Percentiles rank a stretch among this genome's conserved stretches.
Evolutionary conservation across 2,888 invertebrate genomes (phyloP).

Genomic region (Pyrgus malvae): DNA sequence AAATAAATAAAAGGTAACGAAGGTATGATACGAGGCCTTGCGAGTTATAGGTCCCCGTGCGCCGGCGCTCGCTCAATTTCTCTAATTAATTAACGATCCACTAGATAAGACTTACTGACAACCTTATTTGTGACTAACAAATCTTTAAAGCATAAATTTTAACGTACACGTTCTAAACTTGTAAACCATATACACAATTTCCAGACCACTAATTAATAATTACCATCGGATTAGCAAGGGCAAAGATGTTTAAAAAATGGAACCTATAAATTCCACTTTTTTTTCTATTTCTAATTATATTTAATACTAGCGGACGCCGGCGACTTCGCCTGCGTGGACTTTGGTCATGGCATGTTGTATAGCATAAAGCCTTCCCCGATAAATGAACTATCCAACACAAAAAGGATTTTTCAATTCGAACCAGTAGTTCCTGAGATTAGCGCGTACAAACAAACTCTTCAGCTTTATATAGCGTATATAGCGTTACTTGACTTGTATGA

Average conservation of each 20-base stretch:
- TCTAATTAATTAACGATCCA: conserved; percentile 82
- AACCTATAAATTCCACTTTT: background rate
- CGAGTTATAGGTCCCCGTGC: conserved; percentile 80
- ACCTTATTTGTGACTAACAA: conserved; percentile 81
- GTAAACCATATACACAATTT: conserved; percentile 72
- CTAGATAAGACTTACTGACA: conserved; percentile 79
- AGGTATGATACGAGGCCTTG: conserved; percentile 79
- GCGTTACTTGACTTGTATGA: too few species aligned
- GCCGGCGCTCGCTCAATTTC: conserved; percentile 78
- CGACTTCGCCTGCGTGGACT: too few species aligned
- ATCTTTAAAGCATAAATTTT: conserved; percentile 80
- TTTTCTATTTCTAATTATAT: too few species aligned
- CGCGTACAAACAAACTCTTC: too few species aligned
- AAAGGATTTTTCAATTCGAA: too few species aligned
- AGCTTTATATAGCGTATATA: too few species aligned
- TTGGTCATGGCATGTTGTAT: too few species aligned
- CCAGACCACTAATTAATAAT: conserved; percentile 55
- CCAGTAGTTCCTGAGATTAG: too few species aligned
- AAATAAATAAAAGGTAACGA: conserved; percentile 75
- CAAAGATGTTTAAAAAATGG: conserved; percentile 6
- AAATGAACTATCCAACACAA: too few species aligned
- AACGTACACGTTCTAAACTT: conserved; percentile 77
- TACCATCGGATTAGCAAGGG: conserved; percentile 35
- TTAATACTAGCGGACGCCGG: too few species aligned
- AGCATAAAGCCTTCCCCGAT: too few species aligned